Evolutionary conservation across 1,140 invertebrate species (phyloP).

Genomic region (Formica selysi): DNA sequence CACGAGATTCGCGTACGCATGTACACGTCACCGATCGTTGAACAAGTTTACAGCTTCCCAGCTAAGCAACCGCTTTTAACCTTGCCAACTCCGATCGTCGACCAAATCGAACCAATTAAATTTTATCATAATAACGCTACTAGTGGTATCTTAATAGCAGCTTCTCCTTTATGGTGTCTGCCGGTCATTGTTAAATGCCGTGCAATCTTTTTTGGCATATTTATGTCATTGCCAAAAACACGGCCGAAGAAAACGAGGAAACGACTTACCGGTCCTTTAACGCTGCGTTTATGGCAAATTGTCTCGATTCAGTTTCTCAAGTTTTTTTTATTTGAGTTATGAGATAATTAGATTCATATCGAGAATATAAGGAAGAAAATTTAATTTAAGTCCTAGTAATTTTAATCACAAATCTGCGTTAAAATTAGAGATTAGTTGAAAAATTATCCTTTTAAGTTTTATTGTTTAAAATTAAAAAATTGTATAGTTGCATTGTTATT

Average conservation of each 20-base stretch:
- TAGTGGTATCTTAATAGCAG: constrained; percentile 10
- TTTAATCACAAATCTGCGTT: background rate
- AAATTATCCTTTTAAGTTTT: constrained; percentile 1
- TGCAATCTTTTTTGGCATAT: background rate
- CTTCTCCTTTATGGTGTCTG: background rate
- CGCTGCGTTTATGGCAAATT: background rate
- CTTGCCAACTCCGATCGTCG: constrained; percentile 10
- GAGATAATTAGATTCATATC: background rate
- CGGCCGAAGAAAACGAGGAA: background rate
- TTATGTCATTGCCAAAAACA: constrained; percentile 4
- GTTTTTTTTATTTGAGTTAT: background rate
- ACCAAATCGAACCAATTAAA: constrained; percentile 31
- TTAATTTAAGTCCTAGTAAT: background rate
- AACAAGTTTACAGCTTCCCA: background rate
- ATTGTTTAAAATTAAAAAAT: background rate
- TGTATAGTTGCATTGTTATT: background rate
- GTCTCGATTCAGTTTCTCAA: background rate
- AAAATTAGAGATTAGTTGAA: background rate
- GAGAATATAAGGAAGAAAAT: background rate
- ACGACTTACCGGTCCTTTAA: background rate
- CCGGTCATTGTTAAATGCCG: background rate
- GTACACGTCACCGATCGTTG: background rate
- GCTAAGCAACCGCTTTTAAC: constrained; percentile 1
- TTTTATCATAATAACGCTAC: background rate
- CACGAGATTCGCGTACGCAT: background rate